Base-by-base conservation (phyloP, 2,888 invertebrate species). In the Tenthredo distinguenda region DNA sequence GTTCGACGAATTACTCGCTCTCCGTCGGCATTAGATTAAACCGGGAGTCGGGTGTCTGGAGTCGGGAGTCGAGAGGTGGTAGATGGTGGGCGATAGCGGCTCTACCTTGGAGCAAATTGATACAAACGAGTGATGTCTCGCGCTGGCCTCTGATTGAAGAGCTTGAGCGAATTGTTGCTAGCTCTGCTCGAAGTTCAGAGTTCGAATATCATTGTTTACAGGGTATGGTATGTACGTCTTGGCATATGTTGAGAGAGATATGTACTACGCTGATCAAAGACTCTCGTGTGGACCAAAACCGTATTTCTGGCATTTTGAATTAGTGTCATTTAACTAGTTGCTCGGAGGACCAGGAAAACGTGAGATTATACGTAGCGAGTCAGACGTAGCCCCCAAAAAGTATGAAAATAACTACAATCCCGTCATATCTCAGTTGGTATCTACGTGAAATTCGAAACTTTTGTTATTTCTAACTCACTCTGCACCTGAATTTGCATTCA, bases 111-210 rank as follows among this genome's bases (percentile, higher is more conserved):
- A 74, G 88, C 90, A 91, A 91, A 91, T 91, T 91, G 91, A 91
- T 91, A 91, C 90, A 91, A 91, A 91, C 90, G 91, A 91, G 84
- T 84, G 91, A 91, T 87, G 87, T 89, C 87, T 88, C 88, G 87
- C 86, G 85, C 89, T 86, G 58, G 21, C 62, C 40, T 40, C 40
- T 81, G 81, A 81, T 81, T 81, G 81, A 81, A 81, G 58, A 77
- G 77, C 7, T 55, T 34, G 31, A 77, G 77, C 77, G 77, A 50
- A 50, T 77, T 55, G 50, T 55, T 77, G 34, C 81, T 40, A 37
- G 71, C 79, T 81, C 68, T 81, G 50, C 85, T 77, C 40, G 12
- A 37, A 37, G 81, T 81, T 81, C 62, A 21, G 81, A 81, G 26
- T 81, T 81, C 62, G 40, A 58, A 26, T 62, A 81, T 81, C 62